A percentile compares a stretch with the other conserved stretches of the same genome.
These are phyloP conservation scores for Cardiocondyla obscurior DNA, from an alignment of 1,140 invertebrate species.

Conservation along the genomic window DNA sequence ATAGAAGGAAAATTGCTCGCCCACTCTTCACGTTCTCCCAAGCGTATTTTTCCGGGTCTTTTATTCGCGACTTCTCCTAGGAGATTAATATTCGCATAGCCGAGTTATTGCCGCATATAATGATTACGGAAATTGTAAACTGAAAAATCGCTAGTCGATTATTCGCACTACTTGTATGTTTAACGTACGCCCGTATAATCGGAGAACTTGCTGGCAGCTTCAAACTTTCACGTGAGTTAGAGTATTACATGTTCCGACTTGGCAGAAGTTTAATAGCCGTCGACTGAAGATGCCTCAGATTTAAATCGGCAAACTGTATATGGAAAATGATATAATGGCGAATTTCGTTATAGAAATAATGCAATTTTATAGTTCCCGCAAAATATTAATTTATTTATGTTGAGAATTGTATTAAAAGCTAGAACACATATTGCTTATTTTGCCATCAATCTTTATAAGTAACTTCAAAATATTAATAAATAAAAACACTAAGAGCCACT, in stretches of 20 bases:
- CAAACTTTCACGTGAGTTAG: constrained; percentile 30
- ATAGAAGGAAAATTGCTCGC: neutral
- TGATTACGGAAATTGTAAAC: neutral
- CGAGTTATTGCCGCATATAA: neutral
- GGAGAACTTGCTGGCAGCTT: constrained; percentile 4
- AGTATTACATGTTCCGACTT: constrained; percentile 28
- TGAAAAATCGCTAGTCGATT: neutral
- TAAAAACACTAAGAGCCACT: neutral
- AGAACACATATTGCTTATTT: neutral
- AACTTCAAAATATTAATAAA: neutral
- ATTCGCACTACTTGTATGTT: neutral
- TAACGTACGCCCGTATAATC: neutral
- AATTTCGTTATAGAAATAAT: neutral
- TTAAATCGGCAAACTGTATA: neutral
- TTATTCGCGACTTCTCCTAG: neutral
- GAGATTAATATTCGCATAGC: neutral
- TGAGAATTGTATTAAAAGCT: neutral
- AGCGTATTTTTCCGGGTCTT: neutral
- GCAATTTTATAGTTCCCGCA: neutral
- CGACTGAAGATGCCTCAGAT: neutral
- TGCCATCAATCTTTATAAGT: neutral
- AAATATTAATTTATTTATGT: neutral
- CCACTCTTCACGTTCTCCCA: neutral
- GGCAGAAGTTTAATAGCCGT: constrained; percentile 34
- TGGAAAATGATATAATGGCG: neutral